Conservation (phyloP, 1,140 invertebrate genomes). For the Trichonephila clavipes region DNA sequence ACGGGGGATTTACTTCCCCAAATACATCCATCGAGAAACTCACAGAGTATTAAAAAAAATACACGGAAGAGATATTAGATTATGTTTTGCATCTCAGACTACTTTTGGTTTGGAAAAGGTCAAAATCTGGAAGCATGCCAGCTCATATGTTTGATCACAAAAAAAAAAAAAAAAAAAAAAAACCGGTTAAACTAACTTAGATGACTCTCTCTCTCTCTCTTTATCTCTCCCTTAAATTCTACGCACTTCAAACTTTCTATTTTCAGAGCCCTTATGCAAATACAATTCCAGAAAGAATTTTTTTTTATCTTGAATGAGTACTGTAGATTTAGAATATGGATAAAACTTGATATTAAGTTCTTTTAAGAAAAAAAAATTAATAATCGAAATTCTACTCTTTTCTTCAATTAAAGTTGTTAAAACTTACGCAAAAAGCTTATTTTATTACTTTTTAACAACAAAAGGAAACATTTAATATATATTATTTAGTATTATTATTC, state of each 20-base stretch:
- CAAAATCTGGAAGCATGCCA: background rate
- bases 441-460: background rate
- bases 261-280: background rate
- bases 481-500: too few species aligned
- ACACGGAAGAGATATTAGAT: background rate
- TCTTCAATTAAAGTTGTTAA: background rate
- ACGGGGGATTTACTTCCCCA: too few species aligned
- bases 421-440: too few species aligned
- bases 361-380: background rate
- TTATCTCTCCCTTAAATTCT: background rate
- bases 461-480: background rate
- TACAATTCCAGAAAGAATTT: background rate
- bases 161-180: conserved; percentile 7
- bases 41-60: too few species aligned
- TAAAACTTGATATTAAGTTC: background rate
- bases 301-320: background rate
- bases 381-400: background rate
- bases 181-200: background rate
- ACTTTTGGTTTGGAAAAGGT: background rate
- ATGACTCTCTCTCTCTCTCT: background rate
- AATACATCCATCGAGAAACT: too few species aligned
- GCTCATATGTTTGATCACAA: background rate
- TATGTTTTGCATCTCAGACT: background rate
- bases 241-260: background rate
- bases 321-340: background rate